Evolutionary conservation across 2,113 vertebrate genomes (phyloP).

Genomic region (Pseudorasbora parva): DNA sequence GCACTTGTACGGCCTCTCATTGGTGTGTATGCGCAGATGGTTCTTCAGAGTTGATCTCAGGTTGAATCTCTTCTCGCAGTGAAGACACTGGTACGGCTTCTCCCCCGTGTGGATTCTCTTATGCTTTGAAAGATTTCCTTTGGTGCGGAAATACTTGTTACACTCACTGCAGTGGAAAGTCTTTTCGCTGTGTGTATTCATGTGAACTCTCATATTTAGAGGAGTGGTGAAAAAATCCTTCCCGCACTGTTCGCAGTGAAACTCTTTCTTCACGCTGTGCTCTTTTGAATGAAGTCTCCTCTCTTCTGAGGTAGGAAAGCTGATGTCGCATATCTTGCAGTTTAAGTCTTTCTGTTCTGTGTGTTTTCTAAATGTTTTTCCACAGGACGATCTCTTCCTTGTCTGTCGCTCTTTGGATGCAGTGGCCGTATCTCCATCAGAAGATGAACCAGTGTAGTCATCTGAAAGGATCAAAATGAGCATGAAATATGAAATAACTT

Average conservation of each 20-base stretch:
- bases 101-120: background rate
- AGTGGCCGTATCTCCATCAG: background rate
- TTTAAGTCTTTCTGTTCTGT: background rate
- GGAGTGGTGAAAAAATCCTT: background rate
- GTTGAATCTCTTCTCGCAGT: conserved; percentile 44
- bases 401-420: background rate
- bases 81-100: background rate
- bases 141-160: background rate
- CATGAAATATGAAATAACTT: background rate
- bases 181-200: background rate
- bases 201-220: background rate
- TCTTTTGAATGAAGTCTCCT: background rate
- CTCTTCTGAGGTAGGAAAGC: background rate
- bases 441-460: background rate
- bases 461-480: background rate
- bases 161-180: background rate
- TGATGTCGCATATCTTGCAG: background rate
- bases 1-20: conserved; percentile 40
- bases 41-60: background rate
- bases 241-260: background rate
- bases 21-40: background rate
- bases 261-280: background rate
- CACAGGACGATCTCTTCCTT: background rate
- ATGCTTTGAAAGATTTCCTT: background rate
- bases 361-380: background rate